These are phyloP conservation scores for Mamestra configurata DNA, from an alignment of 1,140 invertebrate genomes.

Conservation along the genomic window DNA sequence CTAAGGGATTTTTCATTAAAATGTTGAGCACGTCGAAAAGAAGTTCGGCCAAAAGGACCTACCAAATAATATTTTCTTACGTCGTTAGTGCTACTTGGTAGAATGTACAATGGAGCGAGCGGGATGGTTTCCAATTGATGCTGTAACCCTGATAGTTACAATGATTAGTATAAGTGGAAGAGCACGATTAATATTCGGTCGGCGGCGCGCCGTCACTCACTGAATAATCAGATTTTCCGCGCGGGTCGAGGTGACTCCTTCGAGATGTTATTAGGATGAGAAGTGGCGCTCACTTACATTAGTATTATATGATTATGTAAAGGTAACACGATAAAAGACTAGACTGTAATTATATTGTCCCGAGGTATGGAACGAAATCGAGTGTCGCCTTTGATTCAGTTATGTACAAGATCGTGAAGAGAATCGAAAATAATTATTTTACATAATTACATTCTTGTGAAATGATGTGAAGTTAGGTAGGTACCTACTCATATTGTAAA, in stretches of 20 bases:
- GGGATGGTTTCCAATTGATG: conserved; percentile 61
- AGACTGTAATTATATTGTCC: conserved; percentile 33
- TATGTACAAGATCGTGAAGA: conserved; percentile 18
- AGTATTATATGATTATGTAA: conserved; percentile 46
- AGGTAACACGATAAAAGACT: conserved; percentile 34
- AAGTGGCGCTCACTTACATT: conserved; percentile 48
- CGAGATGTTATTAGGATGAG: conserved; percentile 56
- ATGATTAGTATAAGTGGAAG: conserved; percentile 64
- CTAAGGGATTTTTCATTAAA: conserved; percentile 33
- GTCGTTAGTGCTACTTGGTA: conserved; percentile 14
- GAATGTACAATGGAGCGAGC: conserved; percentile 51
- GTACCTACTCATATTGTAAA: background rate
- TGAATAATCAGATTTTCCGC: conserved; percentile 68
- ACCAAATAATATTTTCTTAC: conserved; percentile 18
- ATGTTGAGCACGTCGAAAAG: conserved; percentile 28
- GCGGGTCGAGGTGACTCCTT: conserved; percentile 56
- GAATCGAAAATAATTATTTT: background rate
- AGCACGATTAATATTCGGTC: conserved; percentile 64
- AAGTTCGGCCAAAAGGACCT: background rate
- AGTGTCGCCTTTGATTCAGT: background rate
- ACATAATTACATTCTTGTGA: background rate
- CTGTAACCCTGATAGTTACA: conserved; percentile 61
- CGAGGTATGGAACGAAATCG: conserved; percentile 25
- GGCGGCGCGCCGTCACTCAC: conserved; percentile 57
- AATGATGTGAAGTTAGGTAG: background rate